Evolutionary conservation across 2,888 invertebrate species (phyloP).

Genomic region (Diaperis boleti): DNA sequence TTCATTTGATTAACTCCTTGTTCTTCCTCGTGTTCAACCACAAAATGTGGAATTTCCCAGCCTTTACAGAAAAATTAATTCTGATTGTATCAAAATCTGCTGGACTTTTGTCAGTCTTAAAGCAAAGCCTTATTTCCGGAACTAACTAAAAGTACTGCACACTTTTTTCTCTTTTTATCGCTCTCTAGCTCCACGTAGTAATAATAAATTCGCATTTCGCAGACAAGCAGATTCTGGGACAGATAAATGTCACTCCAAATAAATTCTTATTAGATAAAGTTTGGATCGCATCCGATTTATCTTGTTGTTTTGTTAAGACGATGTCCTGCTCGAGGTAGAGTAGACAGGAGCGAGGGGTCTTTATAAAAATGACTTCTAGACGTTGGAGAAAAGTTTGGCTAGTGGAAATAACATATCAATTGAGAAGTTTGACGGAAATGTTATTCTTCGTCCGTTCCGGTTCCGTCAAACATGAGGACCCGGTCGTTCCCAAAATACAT

Average conservation of each 20-base stretch:
- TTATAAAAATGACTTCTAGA: slow-evolving; percentile 13
- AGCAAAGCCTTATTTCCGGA: no score
- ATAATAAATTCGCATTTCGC: slow-evolving; percentile 32
- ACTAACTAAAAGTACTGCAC: no score
- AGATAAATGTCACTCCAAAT: slow-evolving; percentile 35
- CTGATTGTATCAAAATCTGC: no score
- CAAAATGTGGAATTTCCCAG: no score
- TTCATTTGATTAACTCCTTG: no score
- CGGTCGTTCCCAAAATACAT: not conserved
- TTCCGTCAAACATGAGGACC: slow-evolving; percentile 3
- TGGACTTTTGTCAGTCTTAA: no score
- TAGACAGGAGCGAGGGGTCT: not conserved
- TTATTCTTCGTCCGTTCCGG: slow-evolving; percentile 3
- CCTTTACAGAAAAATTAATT: no score
- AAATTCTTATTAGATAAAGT: slow-evolving; percentile 40
- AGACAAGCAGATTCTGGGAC: slow-evolving; percentile 29
- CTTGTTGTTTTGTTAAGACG: slow-evolving; percentile 23
- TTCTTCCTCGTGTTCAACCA: no score
- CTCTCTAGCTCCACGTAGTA: slow-evolving; percentile 36
- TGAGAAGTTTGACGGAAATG: slow-evolving; percentile 2
- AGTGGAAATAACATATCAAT: slow-evolving; percentile 14
- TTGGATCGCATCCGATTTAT: slow-evolving; percentile 23
- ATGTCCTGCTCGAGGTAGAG: not conserved
- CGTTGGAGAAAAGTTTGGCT: not conserved
- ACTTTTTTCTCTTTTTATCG: no score